Conservation (phyloP, 2,888 invertebrate species). For the Acronicta leporina region DNA sequence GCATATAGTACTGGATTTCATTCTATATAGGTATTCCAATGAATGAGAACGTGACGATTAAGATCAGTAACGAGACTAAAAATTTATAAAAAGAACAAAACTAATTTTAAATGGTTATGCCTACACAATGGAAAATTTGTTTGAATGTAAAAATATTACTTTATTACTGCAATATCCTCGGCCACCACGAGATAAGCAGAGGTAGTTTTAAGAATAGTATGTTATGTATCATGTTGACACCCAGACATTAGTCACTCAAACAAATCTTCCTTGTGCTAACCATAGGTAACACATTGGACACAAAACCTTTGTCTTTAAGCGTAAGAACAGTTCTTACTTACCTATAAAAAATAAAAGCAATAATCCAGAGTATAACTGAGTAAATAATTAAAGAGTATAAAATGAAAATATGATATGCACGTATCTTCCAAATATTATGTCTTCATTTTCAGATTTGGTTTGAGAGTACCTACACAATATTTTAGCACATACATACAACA, state of each 20-base stretch:
- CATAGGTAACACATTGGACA: slow-evolving; percentile 40
- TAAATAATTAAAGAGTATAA: slow-evolving; percentile 13
- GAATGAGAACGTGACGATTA: too few relatives aligned
- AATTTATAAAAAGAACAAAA: slow-evolving; percentile 27
- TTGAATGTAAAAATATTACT: slow-evolving; percentile 19
- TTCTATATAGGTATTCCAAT: too few relatives aligned
- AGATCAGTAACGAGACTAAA: not conserved
- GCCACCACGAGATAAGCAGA: not conserved
- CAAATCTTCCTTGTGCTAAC: slow-evolving; percentile 34
- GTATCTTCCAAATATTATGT: slow-evolving; percentile 31
- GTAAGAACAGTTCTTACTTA: slow-evolving; percentile 30
- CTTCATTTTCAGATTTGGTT: slow-evolving; percentile 27
- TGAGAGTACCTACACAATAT: slow-evolving; percentile 28
- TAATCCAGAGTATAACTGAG: slow-evolving; percentile 24
- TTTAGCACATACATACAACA: slow-evolving; percentile 48
- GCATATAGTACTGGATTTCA: too few relatives aligned
- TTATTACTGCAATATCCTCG: not conserved
- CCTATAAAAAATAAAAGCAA: slow-evolving; percentile 38
- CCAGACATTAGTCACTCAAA: slow-evolving; percentile 14
- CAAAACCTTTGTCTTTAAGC: slow-evolving; percentile 43
- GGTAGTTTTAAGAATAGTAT: too few relatives aligned
- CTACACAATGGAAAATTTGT: slow-evolving; percentile 37
- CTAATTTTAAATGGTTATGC: slow-evolving; percentile 41
- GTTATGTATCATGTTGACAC: too few relatives aligned
- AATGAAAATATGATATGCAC: slow-evolving; percentile 41